Evolutionary conservation across 1,140 invertebrate genomes (phyloP), one percentile per base, ranked within the genome.

Genomic region (Campoletis sonorensis): DNA sequence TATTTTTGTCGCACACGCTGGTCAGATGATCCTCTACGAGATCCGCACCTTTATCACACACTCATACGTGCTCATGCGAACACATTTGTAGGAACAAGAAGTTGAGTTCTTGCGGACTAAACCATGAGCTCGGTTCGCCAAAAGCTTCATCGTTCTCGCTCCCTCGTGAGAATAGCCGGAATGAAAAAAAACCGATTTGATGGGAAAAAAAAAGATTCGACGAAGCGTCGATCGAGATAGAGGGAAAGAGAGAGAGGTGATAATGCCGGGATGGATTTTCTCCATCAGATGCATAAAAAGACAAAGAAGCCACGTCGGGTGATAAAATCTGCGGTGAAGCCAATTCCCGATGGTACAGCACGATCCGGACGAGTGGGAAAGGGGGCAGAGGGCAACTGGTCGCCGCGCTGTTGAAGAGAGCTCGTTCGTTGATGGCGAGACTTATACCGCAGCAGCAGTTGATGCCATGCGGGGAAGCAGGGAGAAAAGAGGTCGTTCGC

Each of bases 321-420:
- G 75, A 82, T 82, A 82, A 82, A 79, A 82, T 79, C 76, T 61
- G 68, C 73, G 80, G 80, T 58, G 51, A 71, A 78, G 72, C 49
- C 77, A 72, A 76, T 73, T 81, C 80, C 61, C 76, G 45, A 61
- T 61, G 70, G 76, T 61, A 79, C 54, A 78, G 79, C 64, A 26
- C 1, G 64, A 11, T 30, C 26, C 13, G 64, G 49, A n/a, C 45
- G 27, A 80, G 30, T 11, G 45, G 16, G 4, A 15, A 2, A 15
- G 15, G 51, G 4, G 51, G n/a, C 4, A 54, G n/a, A 54, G 72
- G 45, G 72, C 37, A 26, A 54, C 21, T 40, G 72, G 72, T 27
- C 26, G n/a, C n/a, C n/a, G n/a, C 26, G 72, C 45, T 13, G 40
- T 11, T 75, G 72, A 51, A 54, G 45, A 51, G 45, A 21, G 1